phyloP scores from a whole-genome alignment of 2,888 invertebrate species.

The Dexiosoma caninum region DNA sequence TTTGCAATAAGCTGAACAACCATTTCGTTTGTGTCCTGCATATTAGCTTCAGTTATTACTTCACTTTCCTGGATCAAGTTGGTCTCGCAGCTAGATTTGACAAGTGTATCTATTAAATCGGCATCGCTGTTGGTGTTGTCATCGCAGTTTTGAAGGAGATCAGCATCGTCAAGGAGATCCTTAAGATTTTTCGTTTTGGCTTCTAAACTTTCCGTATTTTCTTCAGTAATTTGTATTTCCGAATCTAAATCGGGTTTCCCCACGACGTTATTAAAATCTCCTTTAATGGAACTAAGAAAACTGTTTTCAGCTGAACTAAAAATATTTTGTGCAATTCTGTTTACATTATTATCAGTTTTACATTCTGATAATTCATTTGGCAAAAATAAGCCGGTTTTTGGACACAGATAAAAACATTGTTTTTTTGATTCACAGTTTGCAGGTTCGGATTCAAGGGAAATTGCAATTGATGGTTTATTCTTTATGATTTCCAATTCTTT shows the following conservation, averaged over 20 bases:
- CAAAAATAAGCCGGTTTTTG: slow-evolving; percentile 74
- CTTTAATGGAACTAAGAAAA: neutral
- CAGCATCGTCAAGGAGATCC: slow-evolving; percentile 75
- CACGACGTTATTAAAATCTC: neutral
- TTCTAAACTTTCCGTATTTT: slow-evolving; percentile 65
- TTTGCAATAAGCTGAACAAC: slow-evolving; percentile 81
- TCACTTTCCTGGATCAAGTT: slow-evolving; percentile 78
- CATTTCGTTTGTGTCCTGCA: slow-evolving; percentile 79
- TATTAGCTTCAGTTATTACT: slow-evolving; percentile 61
- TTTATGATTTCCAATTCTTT: neutral
- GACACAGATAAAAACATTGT: slow-evolving; percentile 70
- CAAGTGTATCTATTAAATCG: slow-evolving; percentile 81
- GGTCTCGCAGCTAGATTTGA: slow-evolving; percentile 82
- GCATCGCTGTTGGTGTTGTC: slow-evolving; percentile 77
- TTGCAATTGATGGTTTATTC: no score
- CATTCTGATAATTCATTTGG: slow-evolving; percentile 62
- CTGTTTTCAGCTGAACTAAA: neutral
- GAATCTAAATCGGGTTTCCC: slow-evolving; percentile 8
- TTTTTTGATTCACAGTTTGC: no score
- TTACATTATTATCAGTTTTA: slow-evolving; percentile 13
- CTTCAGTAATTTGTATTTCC: slow-evolving; percentile 25
- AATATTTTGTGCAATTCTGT: neutral
- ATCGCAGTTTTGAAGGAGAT: slow-evolving; percentile 74
- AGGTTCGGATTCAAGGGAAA: no score
- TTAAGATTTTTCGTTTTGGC: slow-evolving; percentile 76